Base-by-base conservation (phyloP, 2,888 invertebrate genomes). In the Tetrapedia diversipes region DNA sequence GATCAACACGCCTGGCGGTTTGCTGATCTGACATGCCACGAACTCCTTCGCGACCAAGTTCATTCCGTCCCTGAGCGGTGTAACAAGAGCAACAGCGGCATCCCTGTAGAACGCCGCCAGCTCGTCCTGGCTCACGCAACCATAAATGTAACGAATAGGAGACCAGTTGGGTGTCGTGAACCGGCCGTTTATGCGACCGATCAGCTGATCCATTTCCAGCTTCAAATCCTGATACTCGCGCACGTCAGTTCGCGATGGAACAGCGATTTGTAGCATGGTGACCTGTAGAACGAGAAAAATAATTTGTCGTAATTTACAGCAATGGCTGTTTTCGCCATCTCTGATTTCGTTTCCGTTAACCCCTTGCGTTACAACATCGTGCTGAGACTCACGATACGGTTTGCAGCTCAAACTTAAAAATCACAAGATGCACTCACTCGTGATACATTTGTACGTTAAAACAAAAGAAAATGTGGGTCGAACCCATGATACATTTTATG, bases 121-220 rank as follows among this genome's bases (percentile, higher is more conserved):
- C 88, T 97, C 97, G 65, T 96, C 95, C 92, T 97, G 97, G 61
- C 95, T 96, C 1, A 97, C 96, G 89, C 96, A 97, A 11, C 97
- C 97, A 89, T 96, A 97, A 83, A 97, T 97, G 83, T 97, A 97
- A 92, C 95, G 94, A 82, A 98, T 97, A 0, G 98, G 98, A 0
- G 97, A 97, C 98, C 98, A 98, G 90, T 97, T 97, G 0, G 97
- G 96, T 0, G 97, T 97, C 0, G 97, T 97, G 87, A 97, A 97
- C 70, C 95, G 94, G 19, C 97, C 97, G 89, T 98, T 98, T 73
- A 98, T 97, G 71, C 96, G 93, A 22, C 96, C 97, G 56, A 98
- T 97, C 61, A 97, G 90, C 88, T 97, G 97, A 91, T 98, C 97
- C 93, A 98, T 96, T 90, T 97, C 97, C 86, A 97, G 96, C 88